These are phyloP conservation scores for Crossocerus cetratus DNA, from an alignment of 2,888 invertebrate genomes.

Conservation along the genomic window DNA sequence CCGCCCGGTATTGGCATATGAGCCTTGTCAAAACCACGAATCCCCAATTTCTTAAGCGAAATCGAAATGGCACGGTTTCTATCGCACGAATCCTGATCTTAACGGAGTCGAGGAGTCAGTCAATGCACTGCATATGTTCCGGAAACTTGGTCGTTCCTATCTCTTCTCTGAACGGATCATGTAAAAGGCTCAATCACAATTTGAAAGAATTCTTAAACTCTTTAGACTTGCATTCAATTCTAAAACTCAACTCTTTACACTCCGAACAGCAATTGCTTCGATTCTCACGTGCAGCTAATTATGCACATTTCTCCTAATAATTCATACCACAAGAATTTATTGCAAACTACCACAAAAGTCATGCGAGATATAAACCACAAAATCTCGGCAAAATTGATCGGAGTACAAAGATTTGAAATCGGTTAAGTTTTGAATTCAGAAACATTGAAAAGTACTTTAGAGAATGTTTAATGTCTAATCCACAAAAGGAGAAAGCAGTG, in stretches of 20 bases:
- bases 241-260: too few species aligned
- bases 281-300: too few species aligned
- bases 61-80: slow-evolving; percentile 21
- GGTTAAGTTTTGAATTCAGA: background rate
- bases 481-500: too few species aligned
- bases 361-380: too few species aligned
- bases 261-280: too few species aligned
- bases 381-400: too few species aligned
- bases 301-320: too few species aligned
- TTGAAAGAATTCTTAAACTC: background rate
- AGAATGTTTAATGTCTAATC: too few species aligned
- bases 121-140: background rate
- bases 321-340: too few species aligned
- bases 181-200: background rate
- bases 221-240: background rate
- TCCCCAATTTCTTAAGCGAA: slow-evolving; percentile 41
- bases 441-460: too few species aligned
- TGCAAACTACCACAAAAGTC: too few species aligned
- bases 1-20: slow-evolving; percentile 28
- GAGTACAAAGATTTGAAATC: background rate
- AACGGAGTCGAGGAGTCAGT: background rate
- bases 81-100: slow-evolving; percentile 2
- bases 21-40: slow-evolving; percentile 38
- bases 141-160: background rate
- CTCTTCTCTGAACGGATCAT: background rate